Base-by-base conservation (phyloP, 2,113 vertebrate genomes). In the Callaeas wilsoni region DNA sequence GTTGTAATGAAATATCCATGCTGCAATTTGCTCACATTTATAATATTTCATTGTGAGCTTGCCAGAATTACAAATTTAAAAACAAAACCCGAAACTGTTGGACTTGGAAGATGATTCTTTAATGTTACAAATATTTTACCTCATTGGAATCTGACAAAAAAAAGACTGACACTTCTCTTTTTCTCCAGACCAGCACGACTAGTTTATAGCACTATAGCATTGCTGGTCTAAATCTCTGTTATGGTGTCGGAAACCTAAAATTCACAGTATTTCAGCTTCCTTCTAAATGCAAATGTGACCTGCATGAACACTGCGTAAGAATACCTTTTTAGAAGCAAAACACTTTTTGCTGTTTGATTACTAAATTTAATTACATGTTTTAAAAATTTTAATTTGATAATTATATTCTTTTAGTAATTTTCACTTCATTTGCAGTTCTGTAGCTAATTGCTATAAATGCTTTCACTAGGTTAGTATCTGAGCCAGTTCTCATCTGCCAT, bases 11-110 rank as follows among this genome's bases (percentile, higher is more conserved):
- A 81, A 35, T 76, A 87, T 13, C 15, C 26, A 35, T 1, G 1
- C 0, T 70, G 26, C 29, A 65, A 63, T 13, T 41, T 27, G 26
- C 16, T 86, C 16, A 23, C 18, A 19, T 47, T 73, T 35, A 57
- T 13, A 70, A 3, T 35, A 74, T 42, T 76, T 64, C 29, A 71
- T 7, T 33, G 42, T 42, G 13, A 73, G 14, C 16, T 52, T 63
- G 44, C 26, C 18, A 52, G 69, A 90, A 49, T 10, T 11, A 29
- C 8, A 76, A 53, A 39, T 32, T n/a, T 0, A 2, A 25, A 27
- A 32, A 30, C 4, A 37, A 35, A 6, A 41, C 41, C 2, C 2
- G 6, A n/a, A 65, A 56, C 29, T 0, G 0, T 39, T 10, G 50
- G 19, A 63, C 7, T 52, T 56, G 9, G 15, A 82, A 62, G 37